A percentile compares a stretch with the other conserved stretches of the same genome.
Conservation (phyloP, 2,888 invertebrate species). For the Flexamia atlantica region DNA sequence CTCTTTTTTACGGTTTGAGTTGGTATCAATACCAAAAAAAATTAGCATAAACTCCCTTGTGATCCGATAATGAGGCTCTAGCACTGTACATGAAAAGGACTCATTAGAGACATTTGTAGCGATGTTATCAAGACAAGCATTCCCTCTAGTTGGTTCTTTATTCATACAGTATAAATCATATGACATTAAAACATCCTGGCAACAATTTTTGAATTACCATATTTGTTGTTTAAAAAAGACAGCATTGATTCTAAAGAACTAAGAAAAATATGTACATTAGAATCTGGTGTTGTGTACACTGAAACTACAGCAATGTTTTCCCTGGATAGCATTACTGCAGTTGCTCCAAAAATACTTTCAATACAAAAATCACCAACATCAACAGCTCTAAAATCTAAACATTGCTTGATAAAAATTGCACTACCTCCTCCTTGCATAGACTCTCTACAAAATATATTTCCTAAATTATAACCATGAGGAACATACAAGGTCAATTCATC, state of each 20-base stretch:
- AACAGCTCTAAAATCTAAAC: neutral
- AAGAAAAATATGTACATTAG: neutral
- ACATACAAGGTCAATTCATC: neutral
- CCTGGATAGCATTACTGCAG: neutral
- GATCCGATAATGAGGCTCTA: constrained; percentile 4
- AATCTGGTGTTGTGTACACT: neutral
- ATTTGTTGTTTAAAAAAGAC: neutral
- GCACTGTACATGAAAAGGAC: neutral
- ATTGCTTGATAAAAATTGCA: neutral
- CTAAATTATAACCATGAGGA: neutral
- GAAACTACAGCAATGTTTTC: neutral
- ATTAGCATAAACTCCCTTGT: neutral
- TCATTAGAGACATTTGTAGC: neutral
- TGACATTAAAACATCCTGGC: neutral
- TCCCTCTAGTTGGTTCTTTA: neutral
- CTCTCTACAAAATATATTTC: neutral
- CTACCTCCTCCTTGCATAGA: neutral
- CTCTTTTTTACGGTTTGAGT: neutral
- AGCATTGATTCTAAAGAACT: neutral
- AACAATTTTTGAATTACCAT: neutral
- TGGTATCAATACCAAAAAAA: neutral
- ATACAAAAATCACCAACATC: constrained; percentile 3
- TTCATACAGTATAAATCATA: constrained; percentile 3
- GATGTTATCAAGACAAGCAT: constrained; percentile 5
- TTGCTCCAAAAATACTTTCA: neutral